A percentile compares a stretch with the other conserved stretches of the same genome.
Evolutionary conservation across 2,113 vertebrate genomes (phyloP).

Genomic region (Pachycephala philippinensis): DNA sequence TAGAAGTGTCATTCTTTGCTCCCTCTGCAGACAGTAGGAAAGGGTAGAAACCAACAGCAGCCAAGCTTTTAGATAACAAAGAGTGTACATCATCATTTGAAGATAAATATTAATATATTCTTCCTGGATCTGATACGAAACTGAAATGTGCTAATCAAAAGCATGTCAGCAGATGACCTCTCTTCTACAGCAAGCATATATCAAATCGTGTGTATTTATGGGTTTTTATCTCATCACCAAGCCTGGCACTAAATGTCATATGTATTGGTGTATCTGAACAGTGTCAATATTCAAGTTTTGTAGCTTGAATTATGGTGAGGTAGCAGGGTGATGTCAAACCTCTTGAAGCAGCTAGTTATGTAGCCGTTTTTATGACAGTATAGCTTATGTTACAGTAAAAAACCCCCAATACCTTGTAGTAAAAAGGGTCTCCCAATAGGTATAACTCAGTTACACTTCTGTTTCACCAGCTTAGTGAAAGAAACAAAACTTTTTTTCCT

Average conservation of each 20-base stretch:
- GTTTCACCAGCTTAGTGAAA: not conserved
- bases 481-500: not conserved
- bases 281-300: not conserved
- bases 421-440: not conserved
- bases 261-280: not conserved
- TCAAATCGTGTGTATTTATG: not conserved
- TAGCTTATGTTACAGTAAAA: not conserved
- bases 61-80: not conserved
- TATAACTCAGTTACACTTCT: not conserved
- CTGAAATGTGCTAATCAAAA: not conserved
- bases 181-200: not conserved
- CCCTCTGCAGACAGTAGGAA: not conserved
- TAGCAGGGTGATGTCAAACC: not conserved
- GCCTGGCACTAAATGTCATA: not conserved
- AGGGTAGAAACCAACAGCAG: not conserved
- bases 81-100: not conserved
- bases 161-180: not conserved
- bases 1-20: not conserved
- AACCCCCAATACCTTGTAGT: not conserved
- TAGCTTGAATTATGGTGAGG: not conserved
- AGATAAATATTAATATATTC: not conserved
- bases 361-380: not conserved
- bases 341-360: not conserved
- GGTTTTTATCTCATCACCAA: not conserved
- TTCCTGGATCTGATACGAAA: not conserved